Evolutionary conservation across 2,888 invertebrate genomes (phyloP).

Genomic region (Rhynchonema sp.): DNA sequence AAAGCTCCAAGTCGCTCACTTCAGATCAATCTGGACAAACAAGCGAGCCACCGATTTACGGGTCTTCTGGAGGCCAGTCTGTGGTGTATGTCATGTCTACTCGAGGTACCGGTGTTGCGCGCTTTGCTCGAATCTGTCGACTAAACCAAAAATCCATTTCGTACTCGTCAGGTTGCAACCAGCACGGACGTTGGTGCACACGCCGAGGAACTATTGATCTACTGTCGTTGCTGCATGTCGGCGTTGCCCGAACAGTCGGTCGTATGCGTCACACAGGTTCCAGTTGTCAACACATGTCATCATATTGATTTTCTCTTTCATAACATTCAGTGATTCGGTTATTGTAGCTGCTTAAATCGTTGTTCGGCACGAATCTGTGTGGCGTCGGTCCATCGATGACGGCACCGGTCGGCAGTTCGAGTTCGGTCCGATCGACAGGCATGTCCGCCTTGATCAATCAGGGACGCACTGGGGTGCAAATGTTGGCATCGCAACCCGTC

Average conservation of each 20-base stretch:
- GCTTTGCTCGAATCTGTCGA: too few species aligned
- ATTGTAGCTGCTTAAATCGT: conserved; percentile 41
- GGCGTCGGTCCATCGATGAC: conserved; percentile 9
- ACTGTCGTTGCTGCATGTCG: conserved; percentile 49
- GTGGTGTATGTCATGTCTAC: not conserved
- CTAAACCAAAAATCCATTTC: too few species aligned
- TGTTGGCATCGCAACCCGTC: too few species aligned
- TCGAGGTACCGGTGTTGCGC: conserved; percentile 18
- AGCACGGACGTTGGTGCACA: conserved; percentile 47
- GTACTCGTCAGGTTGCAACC: conserved; percentile 27
- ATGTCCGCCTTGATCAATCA: too few species aligned
- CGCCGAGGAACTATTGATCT: conserved; percentile 58
- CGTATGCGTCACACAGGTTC: conserved; percentile 52
- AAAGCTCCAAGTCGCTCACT: too few species aligned
- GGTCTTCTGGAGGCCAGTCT: not conserved
- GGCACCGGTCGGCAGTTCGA: too few species aligned
- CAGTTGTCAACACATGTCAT: too few species aligned
- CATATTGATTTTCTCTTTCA: too few species aligned
- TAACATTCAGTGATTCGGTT: conserved; percentile 1
- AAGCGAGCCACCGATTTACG: not conserved
- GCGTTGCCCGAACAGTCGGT: conserved; percentile 50
- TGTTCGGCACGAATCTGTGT: conserved; percentile 53
- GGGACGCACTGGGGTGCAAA: too few species aligned
- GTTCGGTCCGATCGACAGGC: too few species aligned
- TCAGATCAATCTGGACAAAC: not conserved